Evolutionary conservation across 2,113 vertebrate genomes (phyloP).

Genomic region (Brienomyrus longianalis): DNA sequence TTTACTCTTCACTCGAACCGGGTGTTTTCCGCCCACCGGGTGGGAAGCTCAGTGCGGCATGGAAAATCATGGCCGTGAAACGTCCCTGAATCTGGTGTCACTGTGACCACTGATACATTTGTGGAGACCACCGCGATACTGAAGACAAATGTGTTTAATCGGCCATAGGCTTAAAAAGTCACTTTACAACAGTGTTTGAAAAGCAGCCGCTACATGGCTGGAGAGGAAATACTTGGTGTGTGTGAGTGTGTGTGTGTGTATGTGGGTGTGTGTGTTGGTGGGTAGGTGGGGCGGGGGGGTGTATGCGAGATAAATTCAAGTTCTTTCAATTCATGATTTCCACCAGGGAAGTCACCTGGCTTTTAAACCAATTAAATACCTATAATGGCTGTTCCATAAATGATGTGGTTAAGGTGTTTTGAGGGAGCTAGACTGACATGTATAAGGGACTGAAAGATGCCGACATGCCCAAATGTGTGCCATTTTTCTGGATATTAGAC

Average conservation of each 20-base stretch:
- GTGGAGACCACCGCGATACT: not conserved
- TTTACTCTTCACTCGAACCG: not conserved
- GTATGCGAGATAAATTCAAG: too few relatives aligned
- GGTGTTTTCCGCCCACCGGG: not conserved
- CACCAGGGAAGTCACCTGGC: too few relatives aligned
- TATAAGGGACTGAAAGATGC: not conserved
- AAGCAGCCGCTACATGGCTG: not conserved
- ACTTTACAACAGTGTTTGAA: not conserved
- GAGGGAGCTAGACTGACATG: not conserved
- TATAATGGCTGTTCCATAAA: not conserved
- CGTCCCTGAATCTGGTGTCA: not conserved
- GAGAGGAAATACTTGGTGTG: not conserved
- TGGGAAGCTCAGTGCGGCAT: not conserved
- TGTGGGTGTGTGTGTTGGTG: too few relatives aligned
- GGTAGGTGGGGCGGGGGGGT: too few relatives aligned
- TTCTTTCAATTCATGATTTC: too few relatives aligned
- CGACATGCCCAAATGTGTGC: not conserved
- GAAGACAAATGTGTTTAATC: not conserved
- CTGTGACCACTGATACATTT: not conserved
- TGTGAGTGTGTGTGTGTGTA: too few relatives aligned
- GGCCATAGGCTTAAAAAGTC: not conserved
- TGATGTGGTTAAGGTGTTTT: not conserved
- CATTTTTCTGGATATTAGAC: not conserved
- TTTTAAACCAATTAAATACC: not conserved
- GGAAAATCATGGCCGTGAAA: not conserved